A percentile compares a stretch with the other conserved stretches of the same genome.
Evolutionary conservation across 2,113 vertebrate genomes (phyloP).

Genomic region (Eulemur rufifrons): DNA sequence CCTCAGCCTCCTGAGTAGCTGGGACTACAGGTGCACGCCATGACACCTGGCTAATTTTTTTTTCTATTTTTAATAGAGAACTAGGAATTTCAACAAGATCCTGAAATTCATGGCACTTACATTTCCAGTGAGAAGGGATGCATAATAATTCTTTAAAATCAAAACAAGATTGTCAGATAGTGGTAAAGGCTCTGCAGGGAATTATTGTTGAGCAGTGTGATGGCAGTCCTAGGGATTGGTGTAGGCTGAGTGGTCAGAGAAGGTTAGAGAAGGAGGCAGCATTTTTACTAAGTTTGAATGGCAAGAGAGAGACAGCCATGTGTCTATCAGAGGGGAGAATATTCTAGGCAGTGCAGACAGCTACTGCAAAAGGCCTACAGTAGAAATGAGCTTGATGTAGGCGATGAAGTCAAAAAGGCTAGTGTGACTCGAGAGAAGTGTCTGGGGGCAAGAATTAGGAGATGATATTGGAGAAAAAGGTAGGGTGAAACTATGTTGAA

Average conservation of each 20-base stretch:
- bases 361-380: neutral
- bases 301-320: neutral
- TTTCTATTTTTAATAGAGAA: no score
- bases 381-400: neutral
- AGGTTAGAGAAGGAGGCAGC: neutral
- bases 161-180: neutral
- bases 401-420: neutral
- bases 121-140: neutral
- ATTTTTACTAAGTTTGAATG: neutral
- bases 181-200: neutral
- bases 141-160: neutral
- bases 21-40: no score
- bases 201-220: neutral
- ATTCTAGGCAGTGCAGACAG: neutral
- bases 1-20: no score
- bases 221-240: neutral
- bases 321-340: neutral
- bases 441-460: neutral
- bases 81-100: neutral
- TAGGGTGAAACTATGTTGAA: neutral
- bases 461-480: neutral
- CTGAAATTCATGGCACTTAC: neutral
- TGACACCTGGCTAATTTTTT: no score
- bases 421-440: neutral
- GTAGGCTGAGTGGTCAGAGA: neutral